Evolutionary conservation across 2,888 invertebrate genomes (phyloP), one percentile per base, ranked within the genome.

Genomic region (Polymixis lichenea): DNA sequence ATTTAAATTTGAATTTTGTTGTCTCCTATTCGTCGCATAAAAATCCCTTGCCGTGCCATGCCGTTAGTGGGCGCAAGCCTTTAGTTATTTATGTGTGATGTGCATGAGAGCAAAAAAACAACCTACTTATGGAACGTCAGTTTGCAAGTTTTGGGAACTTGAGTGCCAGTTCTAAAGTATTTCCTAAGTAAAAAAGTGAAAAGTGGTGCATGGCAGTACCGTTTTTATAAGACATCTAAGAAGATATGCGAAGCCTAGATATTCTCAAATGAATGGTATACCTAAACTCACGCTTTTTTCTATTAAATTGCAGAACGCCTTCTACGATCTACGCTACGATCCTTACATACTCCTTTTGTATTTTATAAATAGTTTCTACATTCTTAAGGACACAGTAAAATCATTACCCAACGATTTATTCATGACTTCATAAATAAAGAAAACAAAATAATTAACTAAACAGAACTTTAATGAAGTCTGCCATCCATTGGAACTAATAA

Each of bases 401-500:
- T 60, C 2, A 32, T 17, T 25, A 13, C 5, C 7, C 15, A 25
- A 17, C 4, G 22, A 65, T 46, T 2, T 19, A 53, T 43, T 43
- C 11, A 43, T 0, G 13, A 13, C 22, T 55, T 51, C 19, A 56
- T 25, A 56, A 77, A 55, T 28, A 56, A 32, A 13, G 55, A 25
- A 46, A 71, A 25, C 49, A 71, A 17, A 60, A 53, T 46, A 70
- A 68, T 38, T 32, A 67, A 17, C 17, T 1, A 69, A 80, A 67
- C 46, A 19, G 9, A 73, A 64, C 55, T 68, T 17, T 19, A 55
- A 71, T 49, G 38, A 60, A 58, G 61, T 56, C 56, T 8, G 61
- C 66, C 66, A 38, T 22, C 53, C 67, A 51, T 55, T 49, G 53
- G 66, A 72, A 76, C 38, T 68, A 68, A 68, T 56, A 43, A 68